Percentiles rank a stretch among this genome's conserved stretches.
Evolutionary conservation across 2,797 vertebrate genomes (phyloP).

Genomic region (Phrynocephalus vlangalii): DNA sequence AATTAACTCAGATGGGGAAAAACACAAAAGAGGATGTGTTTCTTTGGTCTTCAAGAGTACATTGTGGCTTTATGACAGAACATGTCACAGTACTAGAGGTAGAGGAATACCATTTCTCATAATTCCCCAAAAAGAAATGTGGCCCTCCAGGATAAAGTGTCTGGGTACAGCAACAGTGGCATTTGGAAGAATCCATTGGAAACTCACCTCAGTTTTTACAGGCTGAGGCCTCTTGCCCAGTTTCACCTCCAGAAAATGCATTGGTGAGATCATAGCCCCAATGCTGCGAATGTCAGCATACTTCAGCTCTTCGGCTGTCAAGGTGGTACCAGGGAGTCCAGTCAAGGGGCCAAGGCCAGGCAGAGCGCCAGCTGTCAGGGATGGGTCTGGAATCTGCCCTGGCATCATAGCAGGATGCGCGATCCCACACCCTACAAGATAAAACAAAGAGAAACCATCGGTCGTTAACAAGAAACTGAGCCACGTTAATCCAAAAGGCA

Average conservation of each 20-base stretch:
- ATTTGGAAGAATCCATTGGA: neutral
- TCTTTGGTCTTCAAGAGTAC: too few relatives aligned
- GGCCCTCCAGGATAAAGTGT: too few relatives aligned
- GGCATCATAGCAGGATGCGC: constrained; percentile 92
- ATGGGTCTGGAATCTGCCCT: constrained; percentile 96
- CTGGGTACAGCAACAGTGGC: neutral
- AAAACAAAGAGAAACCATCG: constrained; percentile 40
- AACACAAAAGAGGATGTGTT: too few relatives aligned
- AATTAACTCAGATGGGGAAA: too few relatives aligned
- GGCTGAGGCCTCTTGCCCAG: constrained; percentile 89
- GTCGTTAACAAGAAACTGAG: constrained; percentile 13
- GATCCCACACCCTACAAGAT: constrained; percentile 68
- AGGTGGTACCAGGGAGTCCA: constrained; percentile 88
- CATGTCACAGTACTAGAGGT: too few relatives aligned
- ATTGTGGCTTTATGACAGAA: too few relatives aligned
- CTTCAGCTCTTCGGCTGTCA: constrained; percentile 89
- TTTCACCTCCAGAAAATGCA: constrained; percentile 92
- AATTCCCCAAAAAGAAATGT: too few relatives aligned
- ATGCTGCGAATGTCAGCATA: constrained; percentile 92
- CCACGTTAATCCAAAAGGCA: rapidly evolving
- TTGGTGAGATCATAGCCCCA: constrained; percentile 90
- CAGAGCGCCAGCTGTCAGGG: constrained; percentile 91
- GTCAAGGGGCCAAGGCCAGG: constrained; percentile 90
- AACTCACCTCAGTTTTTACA: constrained; percentile 91
- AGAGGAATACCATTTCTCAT: too few relatives aligned